These are phyloP conservation scores for Agrochola macilenta DNA, from an alignment of 2,888 invertebrate species.

Conservation along the genomic window DNA sequence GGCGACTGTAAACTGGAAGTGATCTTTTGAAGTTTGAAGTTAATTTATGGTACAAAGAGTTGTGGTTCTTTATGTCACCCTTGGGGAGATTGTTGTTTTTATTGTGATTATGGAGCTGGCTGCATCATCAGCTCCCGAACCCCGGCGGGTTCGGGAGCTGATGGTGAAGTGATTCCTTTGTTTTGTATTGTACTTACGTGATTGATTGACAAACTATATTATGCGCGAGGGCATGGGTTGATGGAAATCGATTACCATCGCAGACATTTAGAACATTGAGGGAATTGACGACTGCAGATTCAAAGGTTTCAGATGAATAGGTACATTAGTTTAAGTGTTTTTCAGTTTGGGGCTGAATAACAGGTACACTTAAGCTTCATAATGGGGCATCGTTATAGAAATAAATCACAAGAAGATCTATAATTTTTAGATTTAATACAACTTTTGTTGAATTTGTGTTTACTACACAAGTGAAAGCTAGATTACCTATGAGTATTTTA, in stretches of 20 bases:
- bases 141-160: not conserved
- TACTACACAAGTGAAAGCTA: not conserved
- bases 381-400: not conserved
- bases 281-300: not conserved
- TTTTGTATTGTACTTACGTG: not conserved
- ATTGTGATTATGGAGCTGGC: constrained; percentile 55
- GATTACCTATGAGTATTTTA: not conserved
- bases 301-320: not conserved
- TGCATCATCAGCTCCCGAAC: no score
- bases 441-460: not conserved
- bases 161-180: not conserved
- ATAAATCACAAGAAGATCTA: not conserved
- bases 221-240: not conserved
- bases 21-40: constrained; percentile 79
- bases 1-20: constrained; percentile 34
- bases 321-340: not conserved
- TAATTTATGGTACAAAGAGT: constrained; percentile 66
- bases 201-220: not conserved
- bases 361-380: not conserved
- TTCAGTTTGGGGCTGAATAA: not conserved
- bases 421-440: not conserved
- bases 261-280: not conserved
- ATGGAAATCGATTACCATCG: not conserved
- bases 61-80: constrained; percentile 53
- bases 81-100: constrained; percentile 49